A percentile compares a stretch with the other conserved stretches of the same genome.
phyloP scores from a whole-genome alignment of 2,888 invertebrate genomes.

The Drosophila niveifrons region DNA sequence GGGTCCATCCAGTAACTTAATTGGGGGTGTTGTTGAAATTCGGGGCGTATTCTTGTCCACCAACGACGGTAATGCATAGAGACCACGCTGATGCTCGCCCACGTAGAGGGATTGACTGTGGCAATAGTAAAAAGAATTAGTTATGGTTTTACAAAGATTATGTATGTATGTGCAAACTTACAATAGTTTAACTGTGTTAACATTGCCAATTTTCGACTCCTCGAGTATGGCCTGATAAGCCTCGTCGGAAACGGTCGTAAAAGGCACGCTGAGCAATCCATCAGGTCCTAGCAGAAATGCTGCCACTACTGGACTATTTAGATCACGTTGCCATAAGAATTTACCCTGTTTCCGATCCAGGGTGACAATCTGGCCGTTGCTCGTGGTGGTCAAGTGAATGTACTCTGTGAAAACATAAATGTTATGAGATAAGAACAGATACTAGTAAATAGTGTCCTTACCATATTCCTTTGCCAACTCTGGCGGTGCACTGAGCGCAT shows the following conservation, averaged over 20 bases:
- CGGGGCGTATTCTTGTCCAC: conserved; percentile 96
- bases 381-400: conserved; percentile 95
- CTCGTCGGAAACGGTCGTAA: conserved; percentile 95
- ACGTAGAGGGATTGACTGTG: conserved; percentile 95
- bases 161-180: conserved; percentile 80
- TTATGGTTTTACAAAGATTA: too few species aligned
- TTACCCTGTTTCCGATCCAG: conserved; percentile 92
- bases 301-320: conserved; percentile 95
- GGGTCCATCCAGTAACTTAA: conserved; percentile 92
- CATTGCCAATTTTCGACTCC: conserved; percentile 87
- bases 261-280: conserved; percentile 93
- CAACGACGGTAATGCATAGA: conserved; percentile 96
- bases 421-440: neutral
- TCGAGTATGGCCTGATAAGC: conserved; percentile 91
- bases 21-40: conserved; percentile 90
- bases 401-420: conserved; percentile 87
- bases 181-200: conserved; percentile 88
- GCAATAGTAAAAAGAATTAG: neutral
- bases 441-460: conserved; percentile 81
- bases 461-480: conserved; percentile 93
- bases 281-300: conserved; percentile 92
- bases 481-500: conserved; percentile 92
- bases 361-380: conserved; percentile 94
- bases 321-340: conserved; percentile 94
- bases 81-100: conserved; percentile 93